A percentile compares a stretch with the other conserved stretches of the same genome.
Evolutionary conservation across 2,888 invertebrate species (phyloP).

Genomic region (Tenthredo mesomela): DNA sequence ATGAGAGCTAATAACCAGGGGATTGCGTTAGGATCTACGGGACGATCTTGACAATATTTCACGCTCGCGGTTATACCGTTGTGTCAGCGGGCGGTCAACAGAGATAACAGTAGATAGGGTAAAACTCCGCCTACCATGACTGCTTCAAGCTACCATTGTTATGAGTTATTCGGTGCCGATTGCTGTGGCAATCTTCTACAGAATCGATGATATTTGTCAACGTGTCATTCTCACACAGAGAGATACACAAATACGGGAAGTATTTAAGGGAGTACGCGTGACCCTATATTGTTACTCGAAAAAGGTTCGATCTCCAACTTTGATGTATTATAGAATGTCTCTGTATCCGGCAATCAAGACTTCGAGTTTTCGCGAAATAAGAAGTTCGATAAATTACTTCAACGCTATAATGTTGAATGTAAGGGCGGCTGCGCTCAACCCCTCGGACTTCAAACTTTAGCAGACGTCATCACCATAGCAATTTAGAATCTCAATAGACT

Average conservation of each 20-base stretch:
- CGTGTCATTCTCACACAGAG: background rate
- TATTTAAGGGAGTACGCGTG: background rate
- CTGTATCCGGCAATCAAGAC: background rate
- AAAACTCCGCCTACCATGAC: slow-evolving; percentile 6
- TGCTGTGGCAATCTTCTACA: slow-evolving; percentile 20
- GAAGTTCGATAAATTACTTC: background rate
- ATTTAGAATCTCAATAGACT: too few species aligned
- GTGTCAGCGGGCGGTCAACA: slow-evolving; percentile 49
- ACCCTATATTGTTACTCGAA: background rate
- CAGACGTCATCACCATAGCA: too few species aligned
- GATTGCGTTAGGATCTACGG: slow-evolving; percentile 48
- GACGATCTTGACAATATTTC: slow-evolving; percentile 47
- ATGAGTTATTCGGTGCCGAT: slow-evolving; percentile 29
- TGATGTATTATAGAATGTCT: background rate
- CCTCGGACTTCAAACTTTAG: background rate
- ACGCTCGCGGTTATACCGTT: slow-evolving; percentile 43
- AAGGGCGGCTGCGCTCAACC: background rate
- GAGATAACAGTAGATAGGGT: slow-evolving; percentile 39
- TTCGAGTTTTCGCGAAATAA: background rate
- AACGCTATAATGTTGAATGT: background rate
- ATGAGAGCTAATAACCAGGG: slow-evolving; percentile 52
- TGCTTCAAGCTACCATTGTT: background rate
- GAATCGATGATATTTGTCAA: background rate
- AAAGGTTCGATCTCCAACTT: background rate
- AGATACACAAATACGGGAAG: background rate